Evolutionary conservation across 2,113 vertebrate species (phyloP), one percentile per base, ranked within the genome.

Genomic region (Tichodroma muraria): DNA sequence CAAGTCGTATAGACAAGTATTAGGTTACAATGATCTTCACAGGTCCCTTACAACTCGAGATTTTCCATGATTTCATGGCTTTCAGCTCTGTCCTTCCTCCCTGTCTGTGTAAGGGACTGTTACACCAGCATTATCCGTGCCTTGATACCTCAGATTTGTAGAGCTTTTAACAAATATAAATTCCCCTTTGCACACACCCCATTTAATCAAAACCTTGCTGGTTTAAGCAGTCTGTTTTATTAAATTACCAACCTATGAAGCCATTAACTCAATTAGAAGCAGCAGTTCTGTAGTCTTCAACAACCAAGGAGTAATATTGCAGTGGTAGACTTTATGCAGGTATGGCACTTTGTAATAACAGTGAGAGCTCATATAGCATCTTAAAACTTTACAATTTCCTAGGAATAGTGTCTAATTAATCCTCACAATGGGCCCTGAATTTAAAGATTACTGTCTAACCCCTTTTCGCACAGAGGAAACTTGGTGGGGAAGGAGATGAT

Each of bases 191-290:
- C 75, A 89, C 71, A 89, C 61, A 97, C 81, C 85, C 86, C 83
- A 91, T 94, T 97, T 96, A 96, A 97, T 97, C 94, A 97, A 94
- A 97, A 94, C 94, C 76, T 90, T 94, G 90, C 95, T 97, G 94
- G 88, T 96, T 97, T 96, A 97, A 97, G 95, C 92, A 97, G 78
- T 95, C 91, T 96, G 68, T 88, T 94, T 96, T 95, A 96, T 97
- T 97, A 95, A 97, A 96, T 97, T 96, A 96, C 89, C 92, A 97
- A 95, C 92, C 91, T 96, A 92, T 95, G 95, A 96, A 95, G 75
- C 90, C 78, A 90, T 93, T 97, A 97, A 96, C 93, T 97, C 96
- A 88, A 96, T 97, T 97, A 96, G 90, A 94, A 92, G 90, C 88
- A 90, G 93, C 77, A 89, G 88, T 90, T 94, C 93, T 94, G 85